Percentiles rank a stretch among this genome's conserved stretches.
Conservation (phyloP, 1,140 invertebrate species). For the Apocrypta bakeri region DNA sequence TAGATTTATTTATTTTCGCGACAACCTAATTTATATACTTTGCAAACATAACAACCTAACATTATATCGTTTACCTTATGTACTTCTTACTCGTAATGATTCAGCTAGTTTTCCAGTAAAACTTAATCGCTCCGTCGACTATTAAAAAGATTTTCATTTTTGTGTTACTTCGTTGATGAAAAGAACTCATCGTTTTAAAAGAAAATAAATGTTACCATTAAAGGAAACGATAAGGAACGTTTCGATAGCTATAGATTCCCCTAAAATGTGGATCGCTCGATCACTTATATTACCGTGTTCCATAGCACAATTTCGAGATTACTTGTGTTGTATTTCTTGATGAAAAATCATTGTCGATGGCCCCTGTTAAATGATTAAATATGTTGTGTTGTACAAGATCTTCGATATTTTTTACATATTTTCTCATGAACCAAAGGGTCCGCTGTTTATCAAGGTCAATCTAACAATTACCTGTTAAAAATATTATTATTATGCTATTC, state of each 20-base stretch:
- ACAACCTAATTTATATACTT: too few species aligned
- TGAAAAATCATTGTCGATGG: constrained; percentile 71
- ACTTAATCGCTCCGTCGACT: constrained; percentile 85
- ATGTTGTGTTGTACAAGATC: constrained; percentile 71
- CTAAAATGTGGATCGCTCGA: constrained; percentile 78
- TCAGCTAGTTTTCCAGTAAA: constrained; percentile 80
- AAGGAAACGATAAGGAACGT: too few species aligned
- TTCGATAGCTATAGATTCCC: constrained; percentile 83
- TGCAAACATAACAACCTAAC: too few species aligned
- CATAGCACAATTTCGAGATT: constrained; percentile 64
- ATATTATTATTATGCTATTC: constrained; percentile 71
- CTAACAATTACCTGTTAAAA: constrained; percentile 68
- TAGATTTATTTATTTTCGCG: too few species aligned
- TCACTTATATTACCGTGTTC: constrained; percentile 82
- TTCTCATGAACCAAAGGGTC: constrained; percentile 78
- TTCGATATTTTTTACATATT: constrained; percentile 76
- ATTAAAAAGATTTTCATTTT: constrained; percentile 80
- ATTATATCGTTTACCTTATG: too few species aligned
- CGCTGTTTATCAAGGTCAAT: constrained; percentile 91
- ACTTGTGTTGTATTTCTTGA: constrained; percentile 72
- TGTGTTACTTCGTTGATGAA: constrained; percentile 83
- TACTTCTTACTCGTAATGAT: too few species aligned
- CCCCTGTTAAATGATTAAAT: constrained; percentile 64
- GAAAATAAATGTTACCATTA: too few species aligned
- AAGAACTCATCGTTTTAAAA: too few species aligned